Conservation (phyloP, 2,113 vertebrate species). For the Barnardius zonarius region DNA sequence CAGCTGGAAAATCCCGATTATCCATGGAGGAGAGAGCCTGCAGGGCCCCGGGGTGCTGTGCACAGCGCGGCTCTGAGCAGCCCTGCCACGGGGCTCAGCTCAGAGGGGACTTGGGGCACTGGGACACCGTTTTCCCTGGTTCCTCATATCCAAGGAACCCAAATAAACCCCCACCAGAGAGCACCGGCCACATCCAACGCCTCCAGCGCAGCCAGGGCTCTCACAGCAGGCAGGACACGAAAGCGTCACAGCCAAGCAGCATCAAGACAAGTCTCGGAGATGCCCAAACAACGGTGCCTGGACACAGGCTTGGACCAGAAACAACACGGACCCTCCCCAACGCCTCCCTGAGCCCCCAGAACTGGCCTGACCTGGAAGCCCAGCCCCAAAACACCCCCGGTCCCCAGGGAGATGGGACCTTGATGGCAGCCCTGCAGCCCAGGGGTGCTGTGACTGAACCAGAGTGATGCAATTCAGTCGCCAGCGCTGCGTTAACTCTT, state of each 20-base stretch:
- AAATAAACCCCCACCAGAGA: not conserved
- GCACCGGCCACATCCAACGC: rapidly evolving
- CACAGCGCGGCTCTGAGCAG: not conserved
- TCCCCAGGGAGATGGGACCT: not conserved
- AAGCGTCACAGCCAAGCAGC: not conserved
- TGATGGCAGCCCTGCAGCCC: not conserved
- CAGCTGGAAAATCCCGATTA: conserved; percentile 47
- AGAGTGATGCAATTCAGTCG: not conserved
- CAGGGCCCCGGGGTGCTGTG: not conserved
- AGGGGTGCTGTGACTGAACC: rapidly evolving
- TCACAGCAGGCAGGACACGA: not conserved
- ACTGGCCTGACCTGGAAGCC: not conserved
- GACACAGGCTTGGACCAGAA: not conserved
- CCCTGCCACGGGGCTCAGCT: not conserved
- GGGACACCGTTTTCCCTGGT: not conserved
- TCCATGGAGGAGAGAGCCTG: not conserved
- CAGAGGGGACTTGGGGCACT: not conserved
- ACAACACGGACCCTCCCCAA: rapidly evolving
- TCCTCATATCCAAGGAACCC: not conserved
- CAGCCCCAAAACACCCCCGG: not conserved
- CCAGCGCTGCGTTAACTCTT: not conserved
- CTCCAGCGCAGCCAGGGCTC: not conserved
- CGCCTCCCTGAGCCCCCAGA: not conserved
- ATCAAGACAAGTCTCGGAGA: not conserved
- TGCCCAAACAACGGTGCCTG: not conserved